Conservation (phyloP, 2,113 vertebrate species). For the Galeopterus variegatus region DNA sequence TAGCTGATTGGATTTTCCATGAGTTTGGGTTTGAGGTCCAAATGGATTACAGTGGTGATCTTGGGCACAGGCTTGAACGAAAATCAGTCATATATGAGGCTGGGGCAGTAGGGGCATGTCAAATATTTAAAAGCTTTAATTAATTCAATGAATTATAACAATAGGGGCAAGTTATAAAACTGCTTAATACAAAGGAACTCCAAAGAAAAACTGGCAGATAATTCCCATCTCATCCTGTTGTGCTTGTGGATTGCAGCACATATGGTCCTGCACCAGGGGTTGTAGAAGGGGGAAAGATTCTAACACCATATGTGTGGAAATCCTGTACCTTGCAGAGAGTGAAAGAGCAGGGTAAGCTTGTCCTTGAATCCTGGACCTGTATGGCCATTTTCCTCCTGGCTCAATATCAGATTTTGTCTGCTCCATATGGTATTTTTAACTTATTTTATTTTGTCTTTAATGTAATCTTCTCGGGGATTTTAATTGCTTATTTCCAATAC, state of each 20-base stretch:
- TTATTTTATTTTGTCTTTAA: conserved; percentile 72
- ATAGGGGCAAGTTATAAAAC: conserved; percentile 77
- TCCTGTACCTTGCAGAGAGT: conserved; percentile 62
- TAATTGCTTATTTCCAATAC: conserved; percentile 82
- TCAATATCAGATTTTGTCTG: conserved; percentile 67
- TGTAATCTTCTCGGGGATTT: conserved; percentile 70
- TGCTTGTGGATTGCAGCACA: conserved; percentile 71
- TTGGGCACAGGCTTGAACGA: conserved; percentile 76
- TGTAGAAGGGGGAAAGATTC: neutral
- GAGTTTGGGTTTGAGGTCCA: conserved; percentile 81
- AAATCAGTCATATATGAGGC: conserved; percentile 53
- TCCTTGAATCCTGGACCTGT: conserved; percentile 74
- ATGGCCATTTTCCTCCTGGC: conserved; percentile 73
- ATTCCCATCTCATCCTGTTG: neutral
- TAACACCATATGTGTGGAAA: conserved; percentile 76
- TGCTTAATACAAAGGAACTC: conserved; percentile 66
- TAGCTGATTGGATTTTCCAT: conserved; percentile 86
- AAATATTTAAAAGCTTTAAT: conserved; percentile 82
- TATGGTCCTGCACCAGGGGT: conserved; percentile 43
- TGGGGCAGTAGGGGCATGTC: conserved; percentile 60
- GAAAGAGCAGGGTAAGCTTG: conserved; percentile 36
- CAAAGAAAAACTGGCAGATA: conserved; percentile 69
- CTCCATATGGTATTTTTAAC: conserved; percentile 79
- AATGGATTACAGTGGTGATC: conserved; percentile 81
- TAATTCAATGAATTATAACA: conserved; percentile 85